Conservation (phyloP, 2,113 vertebrate genomes). For the Syrrhaptes paradoxus region DNA sequence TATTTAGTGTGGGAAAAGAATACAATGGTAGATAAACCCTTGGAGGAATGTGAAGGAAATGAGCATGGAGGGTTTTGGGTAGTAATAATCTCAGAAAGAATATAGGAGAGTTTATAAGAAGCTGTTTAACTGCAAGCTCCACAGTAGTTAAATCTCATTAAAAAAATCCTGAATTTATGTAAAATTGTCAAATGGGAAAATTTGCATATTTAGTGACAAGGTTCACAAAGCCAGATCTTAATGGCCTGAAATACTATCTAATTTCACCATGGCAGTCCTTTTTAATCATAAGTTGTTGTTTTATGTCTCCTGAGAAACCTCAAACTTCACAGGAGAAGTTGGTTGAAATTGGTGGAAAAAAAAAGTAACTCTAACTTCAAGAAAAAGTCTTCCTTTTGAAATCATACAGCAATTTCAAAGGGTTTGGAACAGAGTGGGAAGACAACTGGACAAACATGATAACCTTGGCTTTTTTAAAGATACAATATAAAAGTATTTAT, state of each 20-base stretch:
- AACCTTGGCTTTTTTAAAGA: neutral
- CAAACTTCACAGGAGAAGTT: neutral
- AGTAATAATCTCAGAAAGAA: neutral
- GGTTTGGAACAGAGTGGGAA: neutral
- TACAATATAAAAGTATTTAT: neutral
- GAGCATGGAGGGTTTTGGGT: rapidly evolving
- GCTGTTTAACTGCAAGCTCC: neutral
- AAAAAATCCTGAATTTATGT: neutral
- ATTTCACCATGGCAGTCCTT: neutral
- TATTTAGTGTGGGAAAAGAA: neutral
- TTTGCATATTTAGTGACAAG: neutral
- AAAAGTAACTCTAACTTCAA: neutral
- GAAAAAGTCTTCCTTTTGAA: neutral
- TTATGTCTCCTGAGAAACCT: neutral
- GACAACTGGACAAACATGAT: neutral
- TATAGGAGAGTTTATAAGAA: neutral
- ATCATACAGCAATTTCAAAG: neutral
- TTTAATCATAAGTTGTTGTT: neutral
- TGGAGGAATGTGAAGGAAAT: neutral
- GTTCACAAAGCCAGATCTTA: neutral
- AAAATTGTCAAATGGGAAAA: neutral
- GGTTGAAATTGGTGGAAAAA: neutral
- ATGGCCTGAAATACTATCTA: neutral
- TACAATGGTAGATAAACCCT: neutral
- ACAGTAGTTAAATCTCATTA: neutral